These are phyloP conservation scores for Troilus luridus DNA, from an alignment of 2,888 invertebrate genomes.

Conservation along the genomic window DNA sequence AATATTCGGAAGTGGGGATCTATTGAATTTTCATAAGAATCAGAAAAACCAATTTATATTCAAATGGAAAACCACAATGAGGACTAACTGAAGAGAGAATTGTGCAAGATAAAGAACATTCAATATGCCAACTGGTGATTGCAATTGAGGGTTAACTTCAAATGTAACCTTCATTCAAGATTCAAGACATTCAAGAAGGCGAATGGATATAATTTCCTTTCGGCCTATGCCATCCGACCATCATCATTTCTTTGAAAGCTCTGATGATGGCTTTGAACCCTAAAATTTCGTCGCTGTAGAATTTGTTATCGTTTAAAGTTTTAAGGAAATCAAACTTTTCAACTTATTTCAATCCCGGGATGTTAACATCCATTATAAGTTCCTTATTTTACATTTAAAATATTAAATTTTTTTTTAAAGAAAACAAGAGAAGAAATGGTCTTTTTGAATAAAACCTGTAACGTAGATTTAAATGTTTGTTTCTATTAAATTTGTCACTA, in stretches of 20 bases:
- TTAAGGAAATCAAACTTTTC: not conserved
- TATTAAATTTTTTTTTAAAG: too few relatives aligned
- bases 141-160: not conserved
- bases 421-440: too few relatives aligned
- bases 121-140: not conserved
- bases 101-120: not conserved
- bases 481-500: too few relatives aligned
- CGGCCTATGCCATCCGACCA: not conserved
- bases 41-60: conserved; percentile 14
- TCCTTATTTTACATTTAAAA: not conserved
- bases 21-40: not conserved
- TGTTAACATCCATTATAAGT: not conserved
- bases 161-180: too few relatives aligned
- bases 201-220: not conserved
- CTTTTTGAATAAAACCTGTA: too few relatives aligned
- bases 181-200: not conserved
- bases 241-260: not conserved
- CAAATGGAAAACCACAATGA: not conserved
- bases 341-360: not conserved
- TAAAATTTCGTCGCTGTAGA: not conserved
- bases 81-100: not conserved
- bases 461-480: too few relatives aligned
- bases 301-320: not conserved
- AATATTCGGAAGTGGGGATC: not conserved
- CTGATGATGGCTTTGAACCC: not conserved